Evolutionary conservation across 2,888 invertebrate species (phyloP), one percentile per base, ranked within the genome.

Genomic region (Coremacera marginata): DNA sequence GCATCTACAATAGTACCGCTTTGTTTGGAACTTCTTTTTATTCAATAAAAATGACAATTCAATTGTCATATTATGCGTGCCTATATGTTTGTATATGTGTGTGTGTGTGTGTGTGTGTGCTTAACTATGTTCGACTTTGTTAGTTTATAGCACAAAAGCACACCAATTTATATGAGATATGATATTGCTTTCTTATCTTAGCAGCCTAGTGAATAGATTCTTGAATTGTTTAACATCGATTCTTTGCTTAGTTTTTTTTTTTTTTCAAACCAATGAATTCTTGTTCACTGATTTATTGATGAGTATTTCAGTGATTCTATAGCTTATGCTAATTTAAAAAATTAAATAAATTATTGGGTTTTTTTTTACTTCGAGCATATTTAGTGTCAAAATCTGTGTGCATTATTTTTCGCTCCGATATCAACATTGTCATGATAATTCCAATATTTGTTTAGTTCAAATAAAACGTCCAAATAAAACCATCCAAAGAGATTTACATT

Each of bases 31-130:
- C 14, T 34, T 63, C 31, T n/a, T 31, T 25, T 31, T 34, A 14
- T 31, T 31, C n/a, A 27, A 63, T 63, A 31, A 31, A 63, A 31
- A 63, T 63, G 63, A 63, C 63, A 31, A 16, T 63, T 63, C 63
- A 63, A 63, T 63, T 63, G 63, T 34, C 31, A 63, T 31, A 63
- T 63, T 63, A 31, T 63, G n/a, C 22, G 22, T 55, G 55, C n/a
- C 22, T 55, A 9, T 19, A 5, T 55, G 8, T 19, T 55, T 55
- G n/a, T 52, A 5, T 52, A 3, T 3, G 52, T 37, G 7, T 44
- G 14, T 14, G 44, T 37, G 37, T 37, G 37, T 37, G 37, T 7
- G 37, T 37, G 37, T 37, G 37, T 37, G 37, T 44, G 44, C 3
- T 44, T 44, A 3, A 25, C 22, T 3, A 19, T 25, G 57, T 60